These are phyloP conservation scores for Epizoanthus scotinus DNA, from an alignment of 92 coral and sea anemone genomes.

Conservation along the genomic window DNA sequence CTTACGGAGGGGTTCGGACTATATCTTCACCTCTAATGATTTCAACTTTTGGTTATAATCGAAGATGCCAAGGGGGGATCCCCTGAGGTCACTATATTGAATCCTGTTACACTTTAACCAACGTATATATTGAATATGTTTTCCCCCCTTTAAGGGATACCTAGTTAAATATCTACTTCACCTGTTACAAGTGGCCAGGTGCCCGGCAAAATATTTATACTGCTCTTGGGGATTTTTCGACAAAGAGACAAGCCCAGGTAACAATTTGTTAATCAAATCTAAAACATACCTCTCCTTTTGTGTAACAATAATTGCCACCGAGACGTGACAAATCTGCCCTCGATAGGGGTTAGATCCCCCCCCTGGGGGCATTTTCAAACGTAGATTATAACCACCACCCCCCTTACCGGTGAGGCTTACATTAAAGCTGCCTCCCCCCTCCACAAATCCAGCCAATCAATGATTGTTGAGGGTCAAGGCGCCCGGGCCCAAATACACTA, in stretches of 20 bases:
- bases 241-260: too few relatives aligned
- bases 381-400: neutral
- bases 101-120: too few relatives aligned
- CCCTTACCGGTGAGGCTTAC: neutral
- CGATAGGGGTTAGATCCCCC: neutral
- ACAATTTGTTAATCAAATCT: too few relatives aligned
- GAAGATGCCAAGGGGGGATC: too few relatives aligned
- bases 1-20: conserved; percentile 47
- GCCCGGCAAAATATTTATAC: too few relatives aligned
- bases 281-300: neutral
- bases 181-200: too few relatives aligned
- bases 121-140: too few relatives aligned
- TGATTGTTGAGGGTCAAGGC: conserved; percentile 11
- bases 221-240: too few relatives aligned
- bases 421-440: conserved; percentile 21
- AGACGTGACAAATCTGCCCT: neutral
- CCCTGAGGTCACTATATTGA: too few relatives aligned
- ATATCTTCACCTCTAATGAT: conserved; percentile 46
- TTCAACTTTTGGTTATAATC: neutral
- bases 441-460: conserved; percentile 30
- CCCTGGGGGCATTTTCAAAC: too few relatives aligned
- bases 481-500: conserved; percentile 46
- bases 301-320: neutral
- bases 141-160: too few relatives aligned
- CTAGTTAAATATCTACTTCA: too few relatives aligned